A percentile compares a stretch with the other conserved stretches of the same genome.
These are phyloP conservation scores for Macrostomum lignano DNA, from an alignment of 1,140 invertebrate species.

Conservation along the genomic window DNA sequence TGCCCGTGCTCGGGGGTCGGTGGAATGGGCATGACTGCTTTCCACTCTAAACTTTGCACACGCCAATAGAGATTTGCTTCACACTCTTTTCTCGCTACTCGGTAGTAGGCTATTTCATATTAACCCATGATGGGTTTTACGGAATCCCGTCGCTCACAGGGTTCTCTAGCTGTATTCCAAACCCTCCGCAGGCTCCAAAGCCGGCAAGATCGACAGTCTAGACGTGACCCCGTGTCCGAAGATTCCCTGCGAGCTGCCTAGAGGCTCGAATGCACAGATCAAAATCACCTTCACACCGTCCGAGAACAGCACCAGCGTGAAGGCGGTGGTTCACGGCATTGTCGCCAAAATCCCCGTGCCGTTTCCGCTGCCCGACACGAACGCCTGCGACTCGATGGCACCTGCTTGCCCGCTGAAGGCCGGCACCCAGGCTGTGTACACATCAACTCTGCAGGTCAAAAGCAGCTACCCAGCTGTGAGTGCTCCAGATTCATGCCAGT, in stretches of 20 bases:
- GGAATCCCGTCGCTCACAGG: no score
- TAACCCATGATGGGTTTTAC: no score
- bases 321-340: constrained; percentile 32
- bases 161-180: no score
- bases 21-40: no score
- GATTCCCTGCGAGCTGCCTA: background rate
- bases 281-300: constrained; percentile 6
- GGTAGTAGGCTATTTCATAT: no score
- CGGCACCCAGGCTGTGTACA: constrained; percentile 33
- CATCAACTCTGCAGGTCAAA: constrained; percentile 32
- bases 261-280: background rate
- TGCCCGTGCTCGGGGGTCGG: no score
- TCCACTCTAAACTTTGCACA: no score
- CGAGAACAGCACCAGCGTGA: constrained; percentile 8
- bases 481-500: no score
- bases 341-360: constrained; percentile 39
- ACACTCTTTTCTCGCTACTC: no score
- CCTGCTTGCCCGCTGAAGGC: constrained; percentile 37
- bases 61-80: no score
- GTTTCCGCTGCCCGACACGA: constrained; percentile 37
- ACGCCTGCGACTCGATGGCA: constrained; percentile 37
- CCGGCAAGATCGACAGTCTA: background rate
- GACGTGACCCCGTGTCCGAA: constrained; percentile 1
- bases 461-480: constrained; percentile 35
- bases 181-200: background rate